Conservation (phyloP, 2,797 vertebrate species). For the Myoxocephalus aenaeus region DNA sequence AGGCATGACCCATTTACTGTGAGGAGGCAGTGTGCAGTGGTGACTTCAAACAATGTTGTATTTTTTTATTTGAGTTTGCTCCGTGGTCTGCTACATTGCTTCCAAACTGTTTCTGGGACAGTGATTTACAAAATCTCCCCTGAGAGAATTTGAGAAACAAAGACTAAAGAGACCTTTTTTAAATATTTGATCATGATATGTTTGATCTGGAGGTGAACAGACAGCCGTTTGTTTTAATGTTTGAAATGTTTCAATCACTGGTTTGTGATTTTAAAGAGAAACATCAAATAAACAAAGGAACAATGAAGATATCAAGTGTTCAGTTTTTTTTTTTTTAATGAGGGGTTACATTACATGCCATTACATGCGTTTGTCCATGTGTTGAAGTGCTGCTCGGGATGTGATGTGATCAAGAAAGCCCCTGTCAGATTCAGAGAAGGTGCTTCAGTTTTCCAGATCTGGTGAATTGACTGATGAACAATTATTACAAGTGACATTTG, state of each 20-base stretch:
- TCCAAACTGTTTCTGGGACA: constrained; percentile 68
- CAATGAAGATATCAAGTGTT: not conserved
- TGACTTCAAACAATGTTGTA: constrained; percentile 71
- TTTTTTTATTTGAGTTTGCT: constrained; percentile 62
- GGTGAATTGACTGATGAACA: not conserved
- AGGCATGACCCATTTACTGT: constrained; percentile 76
- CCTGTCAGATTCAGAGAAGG: not conserved
- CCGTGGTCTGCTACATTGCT: constrained; percentile 55
- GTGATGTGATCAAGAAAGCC: not conserved
- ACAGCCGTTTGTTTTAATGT: constrained; percentile 25
- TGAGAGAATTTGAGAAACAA: constrained; percentile 34
- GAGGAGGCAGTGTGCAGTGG: constrained; percentile 46
- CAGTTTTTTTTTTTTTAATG: not conserved
- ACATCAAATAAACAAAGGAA: constrained; percentile 11
- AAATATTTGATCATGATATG: constrained; percentile 53
- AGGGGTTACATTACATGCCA: not conserved
- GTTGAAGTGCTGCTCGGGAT: not conserved
- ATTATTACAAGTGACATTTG: constrained; percentile 3
- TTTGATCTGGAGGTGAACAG: constrained; percentile 51
- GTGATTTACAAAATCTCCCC: constrained; percentile 57
- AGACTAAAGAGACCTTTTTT: constrained; percentile 43
- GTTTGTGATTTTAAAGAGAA: constrained; percentile 21
- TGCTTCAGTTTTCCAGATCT: not conserved
- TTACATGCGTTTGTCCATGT: not conserved
- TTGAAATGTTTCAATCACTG: constrained; percentile 39